Conservation (phyloP, 1,140 invertebrate genomes). For the Diplogasteroides magnus region DNA sequence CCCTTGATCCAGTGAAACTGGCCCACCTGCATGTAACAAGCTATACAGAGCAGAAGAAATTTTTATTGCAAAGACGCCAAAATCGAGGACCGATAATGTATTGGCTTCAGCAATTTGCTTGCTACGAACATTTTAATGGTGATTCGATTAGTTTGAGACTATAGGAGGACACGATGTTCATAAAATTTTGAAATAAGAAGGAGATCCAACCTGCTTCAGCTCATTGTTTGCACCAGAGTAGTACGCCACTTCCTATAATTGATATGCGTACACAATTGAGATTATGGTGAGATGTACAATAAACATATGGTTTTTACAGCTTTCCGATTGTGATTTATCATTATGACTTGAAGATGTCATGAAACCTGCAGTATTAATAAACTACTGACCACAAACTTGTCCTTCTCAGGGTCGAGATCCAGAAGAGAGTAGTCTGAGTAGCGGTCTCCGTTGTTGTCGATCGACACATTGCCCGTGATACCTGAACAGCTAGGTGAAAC, state of each 20-base stretch:
- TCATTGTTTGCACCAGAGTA: conserved; percentile 73
- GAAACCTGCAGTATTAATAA: conserved; percentile 14
- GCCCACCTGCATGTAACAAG: no score
- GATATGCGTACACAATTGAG: no score
- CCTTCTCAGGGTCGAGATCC: conserved; percentile 77
- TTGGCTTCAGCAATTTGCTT: no score
- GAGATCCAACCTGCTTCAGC: no score
- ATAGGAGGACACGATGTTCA: no score
- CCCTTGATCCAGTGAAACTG: conserved; percentile 66
- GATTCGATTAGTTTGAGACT: no score
- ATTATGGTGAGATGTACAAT: not conserved
- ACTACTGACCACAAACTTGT: conserved; percentile 68
- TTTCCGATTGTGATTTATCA: not conserved
- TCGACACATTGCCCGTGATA: conserved; percentile 82
- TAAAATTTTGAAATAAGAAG: no score
- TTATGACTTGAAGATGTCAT: no score
- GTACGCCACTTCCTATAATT: conserved; percentile 73
- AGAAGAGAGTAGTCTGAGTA: conserved; percentile 82
- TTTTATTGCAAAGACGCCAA: no score
- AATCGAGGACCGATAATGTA: no score
- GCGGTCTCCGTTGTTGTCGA: conserved; percentile 81
- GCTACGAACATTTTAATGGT: no score
- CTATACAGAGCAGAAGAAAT: no score
- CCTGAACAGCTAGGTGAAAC: conserved; percentile 61
- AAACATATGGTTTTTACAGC: not conserved